phyloP scores from a whole-genome alignment of 2,113 vertebrate genomes.

The Spea multiplicata region DNA sequence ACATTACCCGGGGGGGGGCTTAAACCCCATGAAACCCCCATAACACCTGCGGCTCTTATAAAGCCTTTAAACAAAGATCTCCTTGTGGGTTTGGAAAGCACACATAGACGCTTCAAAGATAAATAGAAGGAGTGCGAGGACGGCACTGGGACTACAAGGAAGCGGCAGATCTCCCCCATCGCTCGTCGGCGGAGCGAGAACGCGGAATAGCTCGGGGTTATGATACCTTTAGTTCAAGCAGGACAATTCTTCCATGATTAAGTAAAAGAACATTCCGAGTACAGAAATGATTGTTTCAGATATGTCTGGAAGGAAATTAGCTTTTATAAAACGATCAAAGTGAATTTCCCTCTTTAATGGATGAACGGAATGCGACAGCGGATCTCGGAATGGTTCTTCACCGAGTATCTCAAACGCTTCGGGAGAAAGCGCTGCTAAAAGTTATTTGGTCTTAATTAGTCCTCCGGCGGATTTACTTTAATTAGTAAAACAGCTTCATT shows the following conservation, averaged over 20 bases:
- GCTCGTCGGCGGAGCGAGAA: not conserved
- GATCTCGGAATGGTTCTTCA: not conserved
- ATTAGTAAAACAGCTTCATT: too few species aligned
- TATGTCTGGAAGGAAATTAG: not conserved
- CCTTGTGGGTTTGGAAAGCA: too few species aligned
- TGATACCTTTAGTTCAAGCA: not conserved
- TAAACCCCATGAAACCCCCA: too few species aligned
- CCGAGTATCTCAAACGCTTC: not conserved
- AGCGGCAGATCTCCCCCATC: not conserved
- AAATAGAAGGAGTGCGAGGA: too few species aligned
- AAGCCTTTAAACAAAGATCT: too few species aligned
- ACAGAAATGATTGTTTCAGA: constrained; percentile 2
- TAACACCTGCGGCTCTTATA: too few species aligned
- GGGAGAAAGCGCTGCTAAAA: not conserved
- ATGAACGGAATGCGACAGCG: not conserved
- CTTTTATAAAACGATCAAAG: not conserved
- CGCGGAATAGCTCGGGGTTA: not conserved
- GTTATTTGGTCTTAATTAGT: too few species aligned
- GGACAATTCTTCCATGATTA: not conserved
- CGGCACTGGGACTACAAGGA: not conserved
- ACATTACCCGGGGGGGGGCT: too few species aligned
- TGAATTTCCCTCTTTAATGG: not conserved
- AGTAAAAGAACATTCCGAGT: not conserved
- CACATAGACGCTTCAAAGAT: too few species aligned
- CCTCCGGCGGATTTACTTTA: too few species aligned